Evolutionary conservation across 2,113 vertebrate genomes (phyloP).

Genomic region (Rhinogobius similis): DNA sequence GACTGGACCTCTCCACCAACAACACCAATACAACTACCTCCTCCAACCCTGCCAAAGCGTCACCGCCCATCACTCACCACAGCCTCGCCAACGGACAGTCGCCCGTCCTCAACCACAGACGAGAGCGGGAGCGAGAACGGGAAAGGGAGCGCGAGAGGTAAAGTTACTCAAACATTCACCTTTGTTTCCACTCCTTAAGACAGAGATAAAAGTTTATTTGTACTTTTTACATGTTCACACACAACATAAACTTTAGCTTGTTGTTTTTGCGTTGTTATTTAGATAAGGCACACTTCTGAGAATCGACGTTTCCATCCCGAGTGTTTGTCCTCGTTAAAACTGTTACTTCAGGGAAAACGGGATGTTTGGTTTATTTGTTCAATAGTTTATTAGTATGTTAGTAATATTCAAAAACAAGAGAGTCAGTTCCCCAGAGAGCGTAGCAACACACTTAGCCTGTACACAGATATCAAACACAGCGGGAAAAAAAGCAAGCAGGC

Average conservation of each 20-base stretch:
- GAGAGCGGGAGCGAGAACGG: constrained; percentile 86
- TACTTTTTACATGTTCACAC: not conserved
- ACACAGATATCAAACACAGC: constrained; percentile 72
- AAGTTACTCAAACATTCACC: constrained; percentile 1
- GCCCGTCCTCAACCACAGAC: constrained; percentile 91
- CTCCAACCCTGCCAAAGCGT: constrained; percentile 96
- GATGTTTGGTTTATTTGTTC: constrained; percentile 77
- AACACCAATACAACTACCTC: constrained; percentile 98
- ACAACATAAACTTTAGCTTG: constrained; percentile 24
- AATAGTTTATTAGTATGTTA: constrained; percentile 72
- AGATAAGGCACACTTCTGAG: constrained; percentile 35
- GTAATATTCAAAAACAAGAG: constrained; percentile 52
- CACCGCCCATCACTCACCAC: constrained; percentile 97
- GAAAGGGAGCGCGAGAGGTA: constrained; percentile 71
- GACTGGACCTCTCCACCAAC: constrained; percentile 96
- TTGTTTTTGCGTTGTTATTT: constrained; percentile 28
- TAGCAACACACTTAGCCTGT: constrained; percentile 57
- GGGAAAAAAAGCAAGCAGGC: constrained; percentile 50
- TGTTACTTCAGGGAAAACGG: constrained; percentile 50
- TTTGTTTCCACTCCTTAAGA: not conserved
- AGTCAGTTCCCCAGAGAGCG: constrained; percentile 58
- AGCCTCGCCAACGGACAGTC: constrained; percentile 98
- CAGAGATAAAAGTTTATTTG: constrained; percentile 42
- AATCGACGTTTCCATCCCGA: constrained; percentile 10
- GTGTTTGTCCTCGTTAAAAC: constrained; percentile 58